Base-by-base conservation (phyloP, 1,140 invertebrate genomes). In the Drosophila arawakana region DNA sequence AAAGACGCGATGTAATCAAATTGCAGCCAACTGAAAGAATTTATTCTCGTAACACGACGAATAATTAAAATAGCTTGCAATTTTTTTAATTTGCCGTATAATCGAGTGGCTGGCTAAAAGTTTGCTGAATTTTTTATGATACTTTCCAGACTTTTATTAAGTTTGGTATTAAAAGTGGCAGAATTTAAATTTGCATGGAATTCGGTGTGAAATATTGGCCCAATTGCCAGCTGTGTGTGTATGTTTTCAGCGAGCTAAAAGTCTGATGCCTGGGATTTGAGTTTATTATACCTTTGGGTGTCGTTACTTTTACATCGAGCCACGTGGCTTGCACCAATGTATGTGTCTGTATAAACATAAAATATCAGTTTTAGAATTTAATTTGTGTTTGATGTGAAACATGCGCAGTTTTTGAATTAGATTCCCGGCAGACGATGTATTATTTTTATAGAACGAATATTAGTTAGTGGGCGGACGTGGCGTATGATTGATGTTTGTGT, bases 221-320 rank as follows among this genome's bases (percentile, higher is more conserved):
- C 55, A 77, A 63, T 47, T 62, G 44, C 41, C 49, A 61, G 55
- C n/a, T 60, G 30, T 49, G 25, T 25, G 25, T 30, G 25, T 0
- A 30, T 30, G 8, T 44, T 54, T 4, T 39, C 54, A 37, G 46
- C 30, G 21, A 30, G 49, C 50, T 71, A 66, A 69, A 78, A 75
- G 37, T 59, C 75, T 63, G 35, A 57, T 77, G 60, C 44, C 66
- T 67, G 47, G 55, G 58, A 65, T 71, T 89, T 89, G 80, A 49
- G 60, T 90, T 90, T 89, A 89, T 71, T 69, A 71, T 71, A 81
- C 84, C 84, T 84, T 73, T 61, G 84, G 84, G 84, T 79, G 65
- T 84, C 78, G 75, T 89, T 89, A 89, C 34, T 21, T 68, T 25
- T 7, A 30, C 62, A 61, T 65, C 46, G 41, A 10, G 13, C 54